A percentile compares a stretch with the other conserved stretches of the same genome.
Conservation (phyloP, 1,140 invertebrate species). For the Rhyacophila brunnea region DNA sequence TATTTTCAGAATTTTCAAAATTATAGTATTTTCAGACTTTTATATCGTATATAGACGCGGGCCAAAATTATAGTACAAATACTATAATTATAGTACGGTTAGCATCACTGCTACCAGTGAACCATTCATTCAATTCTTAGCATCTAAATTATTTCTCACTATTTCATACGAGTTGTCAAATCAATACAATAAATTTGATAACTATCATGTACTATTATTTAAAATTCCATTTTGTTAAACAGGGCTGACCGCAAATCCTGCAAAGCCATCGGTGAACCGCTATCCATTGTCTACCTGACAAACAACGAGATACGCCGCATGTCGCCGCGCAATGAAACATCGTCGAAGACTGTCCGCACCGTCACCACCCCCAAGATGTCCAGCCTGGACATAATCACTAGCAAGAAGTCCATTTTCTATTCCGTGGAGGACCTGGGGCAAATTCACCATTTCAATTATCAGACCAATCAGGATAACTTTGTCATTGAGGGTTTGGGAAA, state of each 20-base stretch:
- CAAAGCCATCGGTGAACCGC: slow-evolving; percentile 60
- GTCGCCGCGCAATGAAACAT: slow-evolving; percentile 31
- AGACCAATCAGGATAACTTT: slow-evolving; percentile 10
- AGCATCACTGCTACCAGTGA: too few relatives aligned
- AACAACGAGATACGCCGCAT: slow-evolving; percentile 56
- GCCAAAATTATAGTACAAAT: too few relatives aligned
- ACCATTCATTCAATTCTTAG: too few relatives aligned
- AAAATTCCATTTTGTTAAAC: too few relatives aligned
- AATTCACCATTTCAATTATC: slow-evolving; percentile 12
- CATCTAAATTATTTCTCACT: too few relatives aligned
- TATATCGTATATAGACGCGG: too few relatives aligned
- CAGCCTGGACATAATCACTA: slow-evolving; percentile 54
- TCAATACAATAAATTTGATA: too few relatives aligned
- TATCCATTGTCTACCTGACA: slow-evolving; percentile 52
- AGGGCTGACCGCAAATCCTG: slow-evolving; percentile 67
- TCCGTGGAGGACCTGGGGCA: slow-evolving; percentile 34
- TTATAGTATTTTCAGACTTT: too few relatives aligned
- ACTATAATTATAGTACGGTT: too few relatives aligned
- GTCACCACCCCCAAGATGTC: slow-evolving; percentile 45
- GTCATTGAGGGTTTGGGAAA: slow-evolving; percentile 57
- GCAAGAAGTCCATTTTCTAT: slow-evolving; percentile 43
- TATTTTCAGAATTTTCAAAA: too few relatives aligned
- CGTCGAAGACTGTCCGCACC: slow-evolving; percentile 43
- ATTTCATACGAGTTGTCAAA: too few relatives aligned
- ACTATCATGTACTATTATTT: too few relatives aligned